Evolutionary conservation across 2,113 vertebrate species (phyloP), one percentile per base, ranked within the genome.

Genomic region (Tupaia tana): DNA sequence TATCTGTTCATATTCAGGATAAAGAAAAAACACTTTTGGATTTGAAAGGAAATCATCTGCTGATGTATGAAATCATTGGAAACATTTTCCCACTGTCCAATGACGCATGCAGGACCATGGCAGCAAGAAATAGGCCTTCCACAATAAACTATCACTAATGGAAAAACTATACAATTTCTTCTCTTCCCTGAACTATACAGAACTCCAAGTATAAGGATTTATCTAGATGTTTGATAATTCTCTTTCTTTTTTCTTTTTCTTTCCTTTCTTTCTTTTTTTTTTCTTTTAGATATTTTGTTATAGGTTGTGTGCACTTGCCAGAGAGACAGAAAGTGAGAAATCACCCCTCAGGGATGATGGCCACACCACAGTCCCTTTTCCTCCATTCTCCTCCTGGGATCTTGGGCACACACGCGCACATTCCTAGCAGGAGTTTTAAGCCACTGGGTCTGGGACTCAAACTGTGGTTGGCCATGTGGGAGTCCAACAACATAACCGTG

Each of bases 161-260:
- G 71, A 15, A 83, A 92, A 83, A n/a, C 15, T 54, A 6, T 18
- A 59, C 9, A 24, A 56, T 59, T 83, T 78, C 27, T n/a, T 43
- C 22, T 78, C 34, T 63, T 79, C 19, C 27, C n/a, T 27, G 25
- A 25, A 86, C 94, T 12, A 67, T 7, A 82, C 56, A 87, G 81
- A 61, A 0, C 29, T 52, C 1, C 1, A 24, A 86, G 14, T 73
- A 85, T 18, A 77, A 63, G 19, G 12, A 3, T 92, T 74, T 4
- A 1, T 0, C 19, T 96, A 20, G 59, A 7, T 95, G 90, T 80
- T 14, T 96, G 93, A 95, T 67, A 22, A 61, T 24, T 24, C n/a
- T 59, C 18, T 43, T 91, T 92, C 91, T 18, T 8, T 96, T n/a
- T n/a, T n/a, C n/a, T n/a, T n/a, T n/a, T n/a, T n/a, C n/a, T n/a